These are phyloP conservation scores for Lasius fuliginosus DNA, from an alignment of 2,888 invertebrate species.

Conservation along the genomic window DNA sequence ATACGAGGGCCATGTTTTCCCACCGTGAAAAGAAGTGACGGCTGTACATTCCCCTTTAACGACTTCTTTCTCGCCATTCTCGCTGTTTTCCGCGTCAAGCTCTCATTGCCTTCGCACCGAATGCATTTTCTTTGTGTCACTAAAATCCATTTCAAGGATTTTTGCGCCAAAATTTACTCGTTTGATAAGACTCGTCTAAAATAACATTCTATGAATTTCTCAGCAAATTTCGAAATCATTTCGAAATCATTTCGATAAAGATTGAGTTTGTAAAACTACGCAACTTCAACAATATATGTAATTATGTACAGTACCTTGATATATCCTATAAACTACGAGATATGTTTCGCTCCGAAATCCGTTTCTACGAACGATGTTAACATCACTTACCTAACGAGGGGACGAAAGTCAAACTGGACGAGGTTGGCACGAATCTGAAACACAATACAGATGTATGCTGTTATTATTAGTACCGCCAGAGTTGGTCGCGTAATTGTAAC, in stretches of 20 bases:
- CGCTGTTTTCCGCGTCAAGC: constrained; percentile 23
- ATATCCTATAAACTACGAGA: not conserved
- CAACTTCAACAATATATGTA: not conserved
- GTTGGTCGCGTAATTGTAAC: constrained; percentile 53
- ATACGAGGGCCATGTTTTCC: constrained; percentile 16
- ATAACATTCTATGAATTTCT: constrained; percentile 21
- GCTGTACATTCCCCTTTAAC: constrained; percentile 41
- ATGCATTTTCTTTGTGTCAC: constrained; percentile 40
- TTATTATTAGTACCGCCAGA: constrained; percentile 47
- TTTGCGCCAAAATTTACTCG: constrained; percentile 10
- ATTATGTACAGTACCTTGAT: not conserved
- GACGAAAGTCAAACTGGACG: constrained; percentile 64
- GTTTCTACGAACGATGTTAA: constrained; percentile 50
- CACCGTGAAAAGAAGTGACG: constrained; percentile 30
- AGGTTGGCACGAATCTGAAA: constrained; percentile 70
- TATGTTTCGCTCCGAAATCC: constrained; percentile 9
- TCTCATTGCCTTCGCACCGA: constrained; percentile 26
- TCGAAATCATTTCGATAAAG: constrained; percentile 1
- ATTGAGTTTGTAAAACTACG: not conserved
- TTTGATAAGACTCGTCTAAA: constrained; percentile 4
- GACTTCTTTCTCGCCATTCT: constrained; percentile 30
- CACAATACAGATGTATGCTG: constrained; percentile 60
- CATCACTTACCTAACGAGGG: constrained; percentile 68
- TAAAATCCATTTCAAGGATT: constrained; percentile 11
- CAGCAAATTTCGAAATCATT: constrained; percentile 1